Evolutionary conservation across 2,113 vertebrate species (phyloP), one percentile per base, ranked within the genome.

Genomic region (Rhadina sibilatrix): DNA sequence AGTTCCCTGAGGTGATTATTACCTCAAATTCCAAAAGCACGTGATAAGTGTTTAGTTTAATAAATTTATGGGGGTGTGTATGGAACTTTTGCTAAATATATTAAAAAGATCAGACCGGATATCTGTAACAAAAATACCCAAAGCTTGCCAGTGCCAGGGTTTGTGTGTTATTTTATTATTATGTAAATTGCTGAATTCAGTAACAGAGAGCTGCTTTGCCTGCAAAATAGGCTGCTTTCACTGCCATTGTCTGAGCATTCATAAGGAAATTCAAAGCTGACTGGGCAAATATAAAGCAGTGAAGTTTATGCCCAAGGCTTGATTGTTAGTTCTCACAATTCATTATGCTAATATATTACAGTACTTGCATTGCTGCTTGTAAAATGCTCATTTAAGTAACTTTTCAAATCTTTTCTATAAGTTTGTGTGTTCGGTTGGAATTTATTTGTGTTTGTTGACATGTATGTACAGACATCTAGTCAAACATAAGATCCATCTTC

Each of bases 181-280:
- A 96, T 96, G 90, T 87, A 96, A 72, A 97, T 97, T 53, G 57
- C 37, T 94, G 88, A 93, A 71, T 57, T 82, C 70, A 84, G 74
- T 80, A 93, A 81, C 72, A 79, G 78, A 72, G 89, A 85, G 64
- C 87, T 97, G 72, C 91, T 97, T 96, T 95, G 93, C 94, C 85
- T 96, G 94, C 90, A 97, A 89, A 98, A 96, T 96, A 97, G 95
- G 84, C 84, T 95, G 83, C 94, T 97, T 96, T 97, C 89, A 95
- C 87, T 96, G 81, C 92, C 93, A 83, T 95, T 97, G 84, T 96
- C 92, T 97, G 85, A 89, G 87, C 83, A 93, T 98, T 98, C 94
- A 89, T 94, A 94, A 96, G 88, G 92, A 97, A 96, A 97, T 96
- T 96, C 96, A 96, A 94, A 95, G 94, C 96, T 97, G 88, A 97